Base-by-base conservation (phyloP, 2,797 vertebrate species). In the Muscicapa striata region DNA sequence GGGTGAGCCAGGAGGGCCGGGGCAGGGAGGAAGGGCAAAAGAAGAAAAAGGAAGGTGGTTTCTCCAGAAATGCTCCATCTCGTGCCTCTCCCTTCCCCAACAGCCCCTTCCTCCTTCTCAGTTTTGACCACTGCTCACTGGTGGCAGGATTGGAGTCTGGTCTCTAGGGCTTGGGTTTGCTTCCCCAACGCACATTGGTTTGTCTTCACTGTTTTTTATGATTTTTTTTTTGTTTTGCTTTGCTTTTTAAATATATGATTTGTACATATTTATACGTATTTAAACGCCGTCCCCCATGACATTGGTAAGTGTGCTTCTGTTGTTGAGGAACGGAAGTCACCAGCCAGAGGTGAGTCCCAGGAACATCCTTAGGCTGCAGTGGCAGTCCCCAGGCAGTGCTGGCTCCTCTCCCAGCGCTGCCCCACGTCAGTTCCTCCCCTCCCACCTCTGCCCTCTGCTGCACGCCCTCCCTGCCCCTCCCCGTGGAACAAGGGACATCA, bases 401-500 rank as follows among this genome's bases (percentile, higher is more conserved):
- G 19, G 96, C 86, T 74, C 89, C 64, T 96, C 64, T 97, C 89
- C 91, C 87, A 90, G 93, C 5, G 7, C 93, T 95, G 94, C 94
- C 93, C 95, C n/a, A 3, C 16, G 4, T 51, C 83, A 94, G 93
- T 75, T 93, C 90, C 87, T 96, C 54, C 91, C 95, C 94, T 96
- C 94, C 96, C 95, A 67, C 43, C 91, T 84, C 89, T 58, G 89
- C 85, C 94, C 94, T 94, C 95, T 7, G 16, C 94, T 91, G 93
- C 34, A 7, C 66, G 75, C 97, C 96, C 96, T 97, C 95, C 95
- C 97, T 16, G 55, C 41, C 96, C 96, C 74, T 93, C 94, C 94
- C 89, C 38, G 4, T 34, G 11, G 48, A 88, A 92, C 9, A 13
- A 91, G 93, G 92, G 95, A 92, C 38, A 21, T 99, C 99, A 99